A percentile compares a stretch with the other conserved stretches of the same genome.
These are phyloP conservation scores for Procavia capensis DNA, from an alignment of 2,113 vertebrate species.

Conservation along the genomic window DNA sequence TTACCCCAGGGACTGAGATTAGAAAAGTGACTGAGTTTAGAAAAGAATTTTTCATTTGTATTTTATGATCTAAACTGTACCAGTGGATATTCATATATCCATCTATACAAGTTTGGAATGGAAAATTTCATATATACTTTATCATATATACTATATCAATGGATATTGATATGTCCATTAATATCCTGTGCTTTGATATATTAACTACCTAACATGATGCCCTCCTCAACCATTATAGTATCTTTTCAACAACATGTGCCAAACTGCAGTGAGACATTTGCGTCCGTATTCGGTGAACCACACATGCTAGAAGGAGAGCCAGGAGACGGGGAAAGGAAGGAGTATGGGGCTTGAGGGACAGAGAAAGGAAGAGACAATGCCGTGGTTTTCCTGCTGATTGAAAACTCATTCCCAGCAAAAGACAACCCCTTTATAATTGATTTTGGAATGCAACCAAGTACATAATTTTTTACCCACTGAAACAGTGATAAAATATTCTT, in stretches of 20 bases:
- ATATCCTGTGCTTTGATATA: slow-evolving; percentile 30
- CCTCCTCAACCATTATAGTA: neutral
- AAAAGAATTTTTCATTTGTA: slow-evolving; percentile 10
- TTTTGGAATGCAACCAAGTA: slow-evolving; percentile 57
- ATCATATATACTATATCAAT: too few species aligned
- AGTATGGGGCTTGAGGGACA: neutral
- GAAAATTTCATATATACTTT: slow-evolving; percentile 23
- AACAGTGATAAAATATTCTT: slow-evolving; percentile 59
- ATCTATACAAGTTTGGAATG: neutral
- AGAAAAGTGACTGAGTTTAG: neutral
- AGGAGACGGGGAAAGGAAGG: slow-evolving; percentile 11
- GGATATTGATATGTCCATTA: too few species aligned
- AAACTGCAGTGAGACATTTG: slow-evolving; percentile 43
- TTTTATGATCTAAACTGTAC: too few species aligned
- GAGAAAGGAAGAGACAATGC: neutral
- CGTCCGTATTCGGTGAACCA: slow-evolving; percentile 44
- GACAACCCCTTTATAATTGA: slow-evolving; percentile 2
- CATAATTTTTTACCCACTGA: slow-evolving; percentile 64
- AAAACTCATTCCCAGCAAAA: slow-evolving; percentile 55
- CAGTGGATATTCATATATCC: too few species aligned
- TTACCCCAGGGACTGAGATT: neutral
- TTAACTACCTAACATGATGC: neutral
- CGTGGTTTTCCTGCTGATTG: slow-evolving; percentile 50
- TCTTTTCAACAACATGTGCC: slow-evolving; percentile 34
- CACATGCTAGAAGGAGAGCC: neutral